Base-by-base conservation (phyloP, 2,797 vertebrate genomes). In the Sebastes minor region DNA sequence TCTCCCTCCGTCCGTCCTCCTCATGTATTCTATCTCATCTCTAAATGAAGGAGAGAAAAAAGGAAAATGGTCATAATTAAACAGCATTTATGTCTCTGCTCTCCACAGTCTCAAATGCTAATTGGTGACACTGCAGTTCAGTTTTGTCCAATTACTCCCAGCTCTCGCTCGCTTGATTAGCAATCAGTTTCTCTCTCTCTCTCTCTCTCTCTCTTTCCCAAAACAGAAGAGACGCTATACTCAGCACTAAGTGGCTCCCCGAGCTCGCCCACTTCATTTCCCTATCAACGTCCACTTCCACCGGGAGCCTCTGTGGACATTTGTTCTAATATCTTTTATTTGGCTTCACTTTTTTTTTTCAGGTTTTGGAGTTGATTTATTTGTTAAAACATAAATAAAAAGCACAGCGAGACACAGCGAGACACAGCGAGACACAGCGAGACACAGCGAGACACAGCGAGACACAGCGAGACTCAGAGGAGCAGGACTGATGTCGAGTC, bases 111-210 rank as follows among this genome's bases (percentile, higher is more conserved):
- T 86, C 79, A 81, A 23, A 86, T 91, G 89, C 93, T 95, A 96
- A 95, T 95, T 94, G 93, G 93, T 94, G 94, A 94, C 92, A 94
- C 76, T 55, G 81, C 88, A 83, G 82, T 88, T 92, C 74, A 83
- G 90, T 87, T 95, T 92, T 74, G 87, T 91, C 93, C 94, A 95
- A 94, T 95, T 95, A 95, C 88, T 90, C 76, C 69, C 85, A 71
- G 87, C 84, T 89, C 82, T 80, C 28, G 32, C 84, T 85, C 35
- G 46, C 81, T 86, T 86, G 88, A 92, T 94, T 92, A 92, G 86
- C 85, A 91, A 90, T 90, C 87, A 87, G 53, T 74, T 86, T 68
- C 53, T 30, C 66, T 38, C 78, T 38, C 63, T 71, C 65, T 6
- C 16, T 38, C 0, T n/a, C 61, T 56, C 78, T 38, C 63, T 73